Base-by-base conservation (phyloP, 2,797 vertebrate genomes). In the Falco novaeseelandiae region DNA sequence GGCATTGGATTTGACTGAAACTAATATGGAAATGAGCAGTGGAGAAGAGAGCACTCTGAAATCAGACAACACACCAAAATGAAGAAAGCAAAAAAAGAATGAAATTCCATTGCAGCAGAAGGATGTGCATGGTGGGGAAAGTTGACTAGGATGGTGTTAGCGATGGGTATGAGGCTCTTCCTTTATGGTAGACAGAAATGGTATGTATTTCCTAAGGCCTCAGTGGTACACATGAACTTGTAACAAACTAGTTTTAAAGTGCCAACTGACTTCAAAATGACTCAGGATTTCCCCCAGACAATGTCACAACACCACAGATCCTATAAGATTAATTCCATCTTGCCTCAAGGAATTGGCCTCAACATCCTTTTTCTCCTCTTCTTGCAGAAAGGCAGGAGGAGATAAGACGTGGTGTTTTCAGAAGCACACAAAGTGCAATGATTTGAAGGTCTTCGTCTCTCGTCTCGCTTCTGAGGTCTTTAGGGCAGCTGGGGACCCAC, bases 361-460 rank as follows among this genome's bases (percentile, higher is more conserved):
- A 48, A 52, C 18, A 57, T 10, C 13, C 9, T 55, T 72, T 26
- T 67, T 14, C 51, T 74, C 25, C 30, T 66, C 67, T 92, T 52
- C 34, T 44, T 8, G 0, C 20, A 70, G 51, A 48, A 86, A 90
- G 22, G 49, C 26, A 30, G 34, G 32, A 80, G 44, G 20, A 63
- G 14, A 49, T 1, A 57, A 67, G 7, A 67, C 38, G 25, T 86
- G 72, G 4, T 13, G 15, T 70, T 79, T 40, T 59, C 82, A 79
- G 40, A 88, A 62, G 6, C 1, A 1, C 66, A 54, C 46, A 5
- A 55, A 76, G 34, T 62, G 34, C 51, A 23, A 23, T 0, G 0
- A 17, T 44, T 20, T 49, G 15, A 65, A 54, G 81, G 79, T 8
- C 38, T 69, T 25, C 57, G 34, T 59, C 58, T 46, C n/a, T 25